Evolutionary conservation across 2,113 vertebrate species (phyloP), one percentile per base, ranked within the genome.

Genomic region (Himantopus leucocephalus): DNA sequence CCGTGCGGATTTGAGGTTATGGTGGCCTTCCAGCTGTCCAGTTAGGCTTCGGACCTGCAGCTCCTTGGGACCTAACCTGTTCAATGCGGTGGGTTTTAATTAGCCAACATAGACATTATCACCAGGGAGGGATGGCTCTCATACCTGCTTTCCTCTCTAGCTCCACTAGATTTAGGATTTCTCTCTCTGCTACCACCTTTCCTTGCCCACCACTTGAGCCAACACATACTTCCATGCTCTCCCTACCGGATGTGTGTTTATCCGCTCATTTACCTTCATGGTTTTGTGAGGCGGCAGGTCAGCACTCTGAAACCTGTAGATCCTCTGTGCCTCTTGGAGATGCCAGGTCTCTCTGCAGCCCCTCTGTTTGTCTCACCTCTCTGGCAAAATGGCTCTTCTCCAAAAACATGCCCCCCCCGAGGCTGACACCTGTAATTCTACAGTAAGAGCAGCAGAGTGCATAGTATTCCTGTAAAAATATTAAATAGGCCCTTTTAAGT

Each of bases 381-480:
- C 48, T 45, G 66, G 53, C 5, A 85, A 89, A 75, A 87, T 14
- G 34, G 34, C 72, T 92, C 66, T 78, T 66, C 91, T 85, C 73
- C 77, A 59, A 74, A 87, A 88, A 11, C 12, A 6, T 34, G 39
- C 32, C 26, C 8, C 16, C 3, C 4, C 30, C 22, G 45, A 62
- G 45, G 73, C 39, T 85, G 92, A 81, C 80, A 94, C 94, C 94
- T 97, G 95, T 96, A 96, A 78, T 97, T 92, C 94, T 95, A 27
- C 86, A 64, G 64, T 81, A 78, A 75, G 52, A 92, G 92, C 94
- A 96, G 97, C 83, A 95, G 95, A 97, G 94, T 92, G 92, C 92
- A 92, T 12, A 94, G 89, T 94, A 85, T 96, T 96, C 81, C 96
- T 95, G 86, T 92, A 86, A 94, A 95, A 94, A 91, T 96, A 93